phyloP scores from a whole-genome alignment of 2,797 vertebrate genomes.

The Pogonophryne albipinna region DNA sequence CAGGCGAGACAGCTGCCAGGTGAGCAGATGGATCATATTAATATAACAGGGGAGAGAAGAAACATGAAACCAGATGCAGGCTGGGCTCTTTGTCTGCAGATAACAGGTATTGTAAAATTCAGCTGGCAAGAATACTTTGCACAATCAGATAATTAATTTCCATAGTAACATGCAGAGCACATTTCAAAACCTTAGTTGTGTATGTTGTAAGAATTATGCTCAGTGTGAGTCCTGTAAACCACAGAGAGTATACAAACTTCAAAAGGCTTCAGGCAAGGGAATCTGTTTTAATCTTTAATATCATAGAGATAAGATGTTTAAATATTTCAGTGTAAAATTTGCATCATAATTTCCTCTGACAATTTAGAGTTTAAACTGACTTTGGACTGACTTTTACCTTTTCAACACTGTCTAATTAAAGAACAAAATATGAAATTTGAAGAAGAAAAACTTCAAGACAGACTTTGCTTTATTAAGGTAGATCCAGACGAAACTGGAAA shows the following conservation, averaged over 20 bases:
- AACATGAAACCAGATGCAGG: slow-evolving; percentile 74
- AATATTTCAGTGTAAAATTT: slow-evolving; percentile 62
- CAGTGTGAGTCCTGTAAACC: slow-evolving; percentile 34
- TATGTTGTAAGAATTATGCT: slow-evolving; percentile 28
- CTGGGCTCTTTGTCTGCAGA: slow-evolving; percentile 65
- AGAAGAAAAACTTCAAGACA: slow-evolving; percentile 15
- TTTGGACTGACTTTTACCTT: slow-evolving; percentile 39
- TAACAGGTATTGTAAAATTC: slow-evolving; percentile 58
- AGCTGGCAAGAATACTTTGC: slow-evolving; percentile 44
- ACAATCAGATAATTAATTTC: slow-evolving; percentile 39
- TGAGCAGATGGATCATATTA: slow-evolving; percentile 75
- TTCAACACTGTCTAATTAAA: slow-evolving; percentile 47
- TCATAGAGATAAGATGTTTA: slow-evolving; percentile 60
- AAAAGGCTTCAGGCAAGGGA: slow-evolving; percentile 51
- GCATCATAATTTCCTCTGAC: slow-evolving; percentile 56
- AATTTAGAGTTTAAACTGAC: slow-evolving; percentile 40
- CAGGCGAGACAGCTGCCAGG: slow-evolving; percentile 64
- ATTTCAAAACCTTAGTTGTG: slow-evolving; percentile 24
- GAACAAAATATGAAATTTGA: slow-evolving; percentile 36
- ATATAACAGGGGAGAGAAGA: slow-evolving; percentile 67
- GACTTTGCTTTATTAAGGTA: slow-evolving; percentile 33
- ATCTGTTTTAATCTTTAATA: slow-evolving; percentile 65
- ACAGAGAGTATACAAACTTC: slow-evolving; percentile 54
- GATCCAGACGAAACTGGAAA: slow-evolving; percentile 25
- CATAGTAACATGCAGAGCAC: slow-evolving; percentile 27